These are phyloP conservation scores for Euborellia annulipes DNA, from an alignment of 1,140 invertebrate genomes.

Conservation along the genomic window DNA sequence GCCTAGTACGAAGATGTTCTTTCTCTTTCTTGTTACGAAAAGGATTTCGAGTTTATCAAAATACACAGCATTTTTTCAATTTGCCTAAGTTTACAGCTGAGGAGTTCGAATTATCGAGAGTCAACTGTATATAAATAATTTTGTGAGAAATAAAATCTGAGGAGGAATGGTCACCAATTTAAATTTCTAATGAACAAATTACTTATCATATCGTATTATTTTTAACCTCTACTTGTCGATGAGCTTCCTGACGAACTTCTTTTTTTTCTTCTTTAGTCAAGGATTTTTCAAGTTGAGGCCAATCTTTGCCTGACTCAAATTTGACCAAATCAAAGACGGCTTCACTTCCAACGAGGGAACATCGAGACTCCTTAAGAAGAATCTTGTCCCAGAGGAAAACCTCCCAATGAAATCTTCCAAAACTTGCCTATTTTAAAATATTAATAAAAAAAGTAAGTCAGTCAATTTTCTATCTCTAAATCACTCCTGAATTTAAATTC, in stretches of 20 bases:
- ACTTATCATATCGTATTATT: conserved; percentile 31
- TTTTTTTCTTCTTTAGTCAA: conserved; percentile 36
- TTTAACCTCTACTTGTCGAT: conserved; percentile 29
- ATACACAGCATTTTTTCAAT: too few relatives aligned
- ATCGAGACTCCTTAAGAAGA: conserved; percentile 36
- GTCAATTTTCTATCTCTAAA: conserved; percentile 8
- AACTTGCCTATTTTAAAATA: conserved; percentile 36
- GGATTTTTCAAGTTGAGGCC: conserved; percentile 30
- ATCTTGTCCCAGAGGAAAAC: conserved; percentile 39
- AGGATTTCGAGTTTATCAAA: too few relatives aligned
- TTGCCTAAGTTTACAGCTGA: too few relatives aligned
- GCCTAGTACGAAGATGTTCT: too few relatives aligned
- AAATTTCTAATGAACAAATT: conserved; percentile 4
- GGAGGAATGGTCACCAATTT: background rate
- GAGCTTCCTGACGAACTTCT: conserved; percentile 31
- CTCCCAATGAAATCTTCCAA: conserved; percentile 45
- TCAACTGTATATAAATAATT: too few relatives aligned
- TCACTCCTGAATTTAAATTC: too few relatives aligned
- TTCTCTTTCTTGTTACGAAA: too few relatives aligned
- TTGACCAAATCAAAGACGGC: conserved; percentile 44
- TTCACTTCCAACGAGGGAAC: conserved; percentile 35
- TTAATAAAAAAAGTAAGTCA: conserved; percentile 1
- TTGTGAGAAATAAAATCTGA: background rate
- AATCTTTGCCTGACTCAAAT: conserved; percentile 34
- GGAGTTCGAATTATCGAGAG: too few relatives aligned